Evolutionary conservation across 2,113 vertebrate genomes (phyloP), one percentile per base, ranked within the genome.

Genomic region (Andinoacara biseriatus): DNA sequence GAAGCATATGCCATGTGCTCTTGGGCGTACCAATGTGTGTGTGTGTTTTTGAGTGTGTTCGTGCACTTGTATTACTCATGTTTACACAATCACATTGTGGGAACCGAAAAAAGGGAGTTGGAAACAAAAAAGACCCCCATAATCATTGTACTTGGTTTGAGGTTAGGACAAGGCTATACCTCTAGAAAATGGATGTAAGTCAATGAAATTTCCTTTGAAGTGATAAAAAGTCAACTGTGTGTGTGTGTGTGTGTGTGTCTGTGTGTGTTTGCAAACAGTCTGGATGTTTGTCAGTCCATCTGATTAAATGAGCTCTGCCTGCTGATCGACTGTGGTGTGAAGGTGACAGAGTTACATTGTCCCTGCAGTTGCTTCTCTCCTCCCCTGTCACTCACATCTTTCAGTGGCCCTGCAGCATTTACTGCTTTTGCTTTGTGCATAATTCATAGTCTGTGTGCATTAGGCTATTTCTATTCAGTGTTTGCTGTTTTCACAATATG

Each of bases 231-330:
- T 29, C 57, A 52, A 20, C 7, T 58, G 22, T 10, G 10, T 56
- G 63, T 80, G 76, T 85, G 40, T 65, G 62, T 76, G 60, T 85
- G 40, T 65, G 62, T 76, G 72, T 77, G 69, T 76, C 81, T 58
- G 58, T 75, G 58, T 67, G 59, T 67, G 74, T 85, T 20, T 63
- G 43, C 24, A 80, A 57, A 80, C 84, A 74, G 83, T 84, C 79
- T 91, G 87, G 82, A 86, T 94, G 86, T 87, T 87, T 93, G 85
- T 83, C 81, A 88, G 81, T 87, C 86, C 75, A 69, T 89, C 84
- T 81, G 86, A 92, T 92, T 85, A 86, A 88, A 87, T 76, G 75
- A 90, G 80, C 74, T 76, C 62, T 62, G 80, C 20, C 63, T 24
- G 56, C 78, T 87, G 67, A 91, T 69, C 5, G 82, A 69, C 46